phyloP scores from a whole-genome alignment of 2,888 invertebrate species.

The Zaprionus lineosus region DNA sequence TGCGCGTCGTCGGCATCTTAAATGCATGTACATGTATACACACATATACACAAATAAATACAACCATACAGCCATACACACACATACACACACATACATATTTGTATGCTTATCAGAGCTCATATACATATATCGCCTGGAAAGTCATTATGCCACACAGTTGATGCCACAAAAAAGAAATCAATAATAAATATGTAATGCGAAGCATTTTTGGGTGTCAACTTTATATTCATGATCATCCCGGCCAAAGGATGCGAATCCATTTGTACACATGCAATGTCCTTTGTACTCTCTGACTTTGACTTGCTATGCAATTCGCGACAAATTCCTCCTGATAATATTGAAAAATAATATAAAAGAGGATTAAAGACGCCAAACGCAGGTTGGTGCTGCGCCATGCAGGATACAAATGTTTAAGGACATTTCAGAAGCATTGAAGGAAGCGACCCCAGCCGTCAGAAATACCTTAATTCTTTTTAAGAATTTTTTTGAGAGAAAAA shows the following conservation, averaged over 20 bases:
- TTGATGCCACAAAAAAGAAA: constrained; percentile 26
- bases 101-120: background rate
- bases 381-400: too few relatives aligned
- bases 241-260: constrained; percentile 30
- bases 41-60: background rate
- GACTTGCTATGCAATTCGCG: background rate
- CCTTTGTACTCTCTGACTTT: background rate
- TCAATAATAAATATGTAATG: constrained; percentile 57
- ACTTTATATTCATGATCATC: constrained; percentile 63
- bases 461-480: too few relatives aligned
- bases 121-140: constrained; percentile 29
- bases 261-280: constrained; percentile 7
- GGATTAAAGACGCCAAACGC: too few relatives aligned
- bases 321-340: background rate
- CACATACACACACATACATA: background rate
- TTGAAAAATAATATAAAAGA: background rate
- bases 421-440: too few relatives aligned
- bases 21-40: background rate
- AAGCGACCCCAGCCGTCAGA: too few relatives aligned
- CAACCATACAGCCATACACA: background rate
- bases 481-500: too few relatives aligned
- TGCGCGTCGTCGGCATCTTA: constrained; percentile 37
- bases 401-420: too few relatives aligned
- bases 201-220: constrained; percentile 54
- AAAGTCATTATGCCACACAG: constrained; percentile 45